A percentile compares a stretch with the other conserved stretches of the same genome.
Evolutionary conservation across 2,113 vertebrate genomes (phyloP).

Genomic region (Balaeniceps rex): DNA sequence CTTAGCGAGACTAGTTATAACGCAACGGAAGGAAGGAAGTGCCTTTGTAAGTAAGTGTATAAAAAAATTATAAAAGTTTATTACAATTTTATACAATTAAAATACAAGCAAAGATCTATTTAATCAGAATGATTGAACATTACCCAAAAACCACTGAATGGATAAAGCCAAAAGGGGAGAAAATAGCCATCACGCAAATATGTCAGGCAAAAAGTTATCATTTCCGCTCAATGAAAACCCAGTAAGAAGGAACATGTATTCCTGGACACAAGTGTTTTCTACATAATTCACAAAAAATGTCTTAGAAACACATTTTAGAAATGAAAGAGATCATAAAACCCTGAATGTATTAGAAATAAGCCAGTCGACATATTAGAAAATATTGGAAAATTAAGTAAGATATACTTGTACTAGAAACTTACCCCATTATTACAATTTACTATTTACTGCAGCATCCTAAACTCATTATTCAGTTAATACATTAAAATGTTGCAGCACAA

Average conservation of each 20-base stretch:
- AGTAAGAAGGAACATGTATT: neutral
- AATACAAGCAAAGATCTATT: neutral
- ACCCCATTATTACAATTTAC: neutral
- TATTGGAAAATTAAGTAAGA: neutral
- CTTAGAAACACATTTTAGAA: neutral
- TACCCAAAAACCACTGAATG: neutral
- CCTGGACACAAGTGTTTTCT: neutral
- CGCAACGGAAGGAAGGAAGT: accelerated
- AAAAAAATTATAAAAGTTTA: neutral
- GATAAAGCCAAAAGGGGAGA: neutral
- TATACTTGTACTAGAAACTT: neutral
- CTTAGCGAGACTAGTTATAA: neutral
- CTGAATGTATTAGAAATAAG: neutral
- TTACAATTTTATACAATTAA: neutral
- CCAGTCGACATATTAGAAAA: neutral
- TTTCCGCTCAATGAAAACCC: neutral
- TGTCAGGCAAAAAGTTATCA: neutral
- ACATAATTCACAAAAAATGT: neutral
- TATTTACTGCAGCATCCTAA: neutral
- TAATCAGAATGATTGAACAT: neutral
- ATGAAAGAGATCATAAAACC: neutral
- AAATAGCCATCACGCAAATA: neutral
- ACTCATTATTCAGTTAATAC: neutral
- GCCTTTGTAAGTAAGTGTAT: neutral
- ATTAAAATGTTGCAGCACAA: neutral